These are phyloP conservation scores for Pseudoatta argentina DNA, from an alignment of 1,140 invertebrate species.

Conservation along the genomic window DNA sequence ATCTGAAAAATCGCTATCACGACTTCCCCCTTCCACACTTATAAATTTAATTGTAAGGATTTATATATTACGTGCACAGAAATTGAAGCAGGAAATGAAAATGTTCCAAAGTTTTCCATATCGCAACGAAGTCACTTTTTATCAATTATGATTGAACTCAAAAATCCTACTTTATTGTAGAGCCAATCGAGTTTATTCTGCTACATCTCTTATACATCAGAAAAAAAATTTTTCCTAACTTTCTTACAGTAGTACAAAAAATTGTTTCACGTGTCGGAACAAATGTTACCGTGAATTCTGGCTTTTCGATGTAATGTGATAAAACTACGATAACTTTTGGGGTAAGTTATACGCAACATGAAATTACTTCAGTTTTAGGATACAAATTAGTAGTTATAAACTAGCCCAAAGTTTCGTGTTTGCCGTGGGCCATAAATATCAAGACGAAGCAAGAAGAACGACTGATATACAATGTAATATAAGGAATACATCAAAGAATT, in stretches of 20 bases:
- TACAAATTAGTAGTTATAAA: slow-evolving; percentile 25
- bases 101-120: neutral
- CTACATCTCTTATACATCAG: neutral
- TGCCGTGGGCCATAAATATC: neutral
- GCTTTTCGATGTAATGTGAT: neutral
- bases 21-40: neutral
- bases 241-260: neutral
- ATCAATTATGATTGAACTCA: slow-evolving; percentile 28
- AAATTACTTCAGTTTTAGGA: neutral
- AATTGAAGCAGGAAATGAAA: neutral
- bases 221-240: neutral
- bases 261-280: slow-evolving; percentile 17
- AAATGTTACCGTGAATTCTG: neutral
- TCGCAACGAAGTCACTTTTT: neutral
- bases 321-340: neutral
- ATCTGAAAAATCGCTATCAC: neutral
- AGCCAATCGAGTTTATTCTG: neutral
- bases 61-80: neutral
- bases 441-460: neutral
- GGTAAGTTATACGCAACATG: neutral
- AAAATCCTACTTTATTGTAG: slow-evolving; percentile 51
- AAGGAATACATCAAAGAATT: neutral
- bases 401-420: neutral
- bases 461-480: neutral
- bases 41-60: neutral